phyloP scores from a whole-genome alignment of 2,797 vertebrate species.

The Antennarius maculatus region DNA sequence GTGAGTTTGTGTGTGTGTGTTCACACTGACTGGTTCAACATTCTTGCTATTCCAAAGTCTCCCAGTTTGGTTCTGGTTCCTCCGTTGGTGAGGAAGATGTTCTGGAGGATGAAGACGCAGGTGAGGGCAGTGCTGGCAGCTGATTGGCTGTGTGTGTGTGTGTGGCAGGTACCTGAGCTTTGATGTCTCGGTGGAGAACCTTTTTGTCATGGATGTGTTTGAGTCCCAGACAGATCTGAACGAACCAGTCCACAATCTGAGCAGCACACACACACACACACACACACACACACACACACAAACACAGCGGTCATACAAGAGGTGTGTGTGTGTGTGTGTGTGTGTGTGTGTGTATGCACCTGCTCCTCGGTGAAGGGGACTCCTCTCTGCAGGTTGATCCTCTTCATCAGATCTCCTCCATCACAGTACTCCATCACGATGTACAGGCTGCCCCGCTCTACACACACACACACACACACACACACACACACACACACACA shows the following conservation, averaged over 20 bases:
- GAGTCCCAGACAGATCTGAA: conserved; percentile 93
- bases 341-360: conserved; percentile 69
- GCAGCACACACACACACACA: conserved; percentile 13
- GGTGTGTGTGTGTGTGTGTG: conserved; percentile 8
- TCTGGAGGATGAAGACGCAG: conserved; percentile 75
- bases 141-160: conserved; percentile 10
- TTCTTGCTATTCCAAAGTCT: conserved; percentile 93
- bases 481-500: not conserved
- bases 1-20: conserved; percentile 11
- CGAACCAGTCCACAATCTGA: conserved; percentile 91
- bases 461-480: not conserved
- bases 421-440: conserved; percentile 97
- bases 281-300: not conserved
- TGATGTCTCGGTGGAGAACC: conserved; percentile 93
- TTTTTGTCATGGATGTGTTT: conserved; percentile 95
- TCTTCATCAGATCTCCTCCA: conserved; percentile 91
- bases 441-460: conserved; percentile 85
- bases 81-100: conserved; percentile 90
- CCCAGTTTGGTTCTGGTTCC: conserved; percentile 89
- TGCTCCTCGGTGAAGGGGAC: conserved; percentile 87
- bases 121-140: not conserved
- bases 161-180: conserved; percentile 86
- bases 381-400: conserved; percentile 86
- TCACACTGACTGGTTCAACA: conserved; percentile 88
- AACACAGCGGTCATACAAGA: not conserved